A percentile compares a stretch with the other conserved stretches of the same genome.
phyloP scores from a whole-genome alignment of 2,888 invertebrate genomes.

The Eumerus sabulonum region DNA sequence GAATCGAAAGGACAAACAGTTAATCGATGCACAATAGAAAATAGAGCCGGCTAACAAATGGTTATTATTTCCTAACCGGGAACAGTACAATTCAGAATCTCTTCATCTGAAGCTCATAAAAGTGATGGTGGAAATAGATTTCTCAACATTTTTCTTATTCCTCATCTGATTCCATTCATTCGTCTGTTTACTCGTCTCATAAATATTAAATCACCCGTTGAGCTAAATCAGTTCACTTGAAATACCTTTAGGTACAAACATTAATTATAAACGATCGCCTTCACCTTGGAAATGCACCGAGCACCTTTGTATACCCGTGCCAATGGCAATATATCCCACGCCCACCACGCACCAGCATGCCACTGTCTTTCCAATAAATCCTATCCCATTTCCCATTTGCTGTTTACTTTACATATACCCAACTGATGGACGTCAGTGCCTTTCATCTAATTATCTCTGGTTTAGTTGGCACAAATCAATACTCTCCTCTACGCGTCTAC shows the following conservation, averaged over 20 bases:
- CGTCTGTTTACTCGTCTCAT: neutral
- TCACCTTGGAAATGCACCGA: constrained; percentile 48
- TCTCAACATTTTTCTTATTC: no score
- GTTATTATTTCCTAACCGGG: no score
- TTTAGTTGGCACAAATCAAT: constrained; percentile 33
- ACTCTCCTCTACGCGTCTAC: constrained; percentile 8
- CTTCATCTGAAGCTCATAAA: no score
- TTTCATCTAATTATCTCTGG: no score
- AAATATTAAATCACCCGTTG: neutral
- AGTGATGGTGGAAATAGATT: no score
- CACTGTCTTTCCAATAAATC: constrained; percentile 32
- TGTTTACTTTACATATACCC: constrained; percentile 40
- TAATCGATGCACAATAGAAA: no score
- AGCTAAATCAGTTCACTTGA: constrained; percentile 16
- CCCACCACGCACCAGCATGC: constrained; percentile 58
- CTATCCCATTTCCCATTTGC: constrained; percentile 22
- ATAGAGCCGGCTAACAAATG: no score
- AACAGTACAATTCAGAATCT: no score
- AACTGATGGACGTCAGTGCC: neutral
- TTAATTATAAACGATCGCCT: constrained; percentile 58
- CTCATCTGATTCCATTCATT: no score
- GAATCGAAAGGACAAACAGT: no score
- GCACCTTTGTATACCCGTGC: constrained; percentile 11
- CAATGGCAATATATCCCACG: constrained; percentile 62
- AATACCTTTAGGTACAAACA: constrained; percentile 33